A percentile compares a stretch with the other conserved stretches of the same genome.
Evolutionary conservation across 2,888 invertebrate species (phyloP).

Genomic region (Drosophila kuntzei): DNA sequence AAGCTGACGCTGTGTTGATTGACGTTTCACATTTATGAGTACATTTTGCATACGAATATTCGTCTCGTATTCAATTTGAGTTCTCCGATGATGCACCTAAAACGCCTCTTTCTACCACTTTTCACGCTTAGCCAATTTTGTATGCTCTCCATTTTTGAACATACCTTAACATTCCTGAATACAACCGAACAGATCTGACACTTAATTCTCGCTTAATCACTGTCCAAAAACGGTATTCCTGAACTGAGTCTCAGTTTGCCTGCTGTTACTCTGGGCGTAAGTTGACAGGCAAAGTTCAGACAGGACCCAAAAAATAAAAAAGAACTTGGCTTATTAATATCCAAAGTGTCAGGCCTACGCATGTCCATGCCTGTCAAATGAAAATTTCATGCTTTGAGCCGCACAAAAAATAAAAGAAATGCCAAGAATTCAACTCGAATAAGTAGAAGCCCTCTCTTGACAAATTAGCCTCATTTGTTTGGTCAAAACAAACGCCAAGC

Average conservation of each 20-base stretch:
- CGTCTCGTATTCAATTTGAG: conserved; percentile 17
- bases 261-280: conserved; percentile 66
- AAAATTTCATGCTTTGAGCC: conserved; percentile 67
- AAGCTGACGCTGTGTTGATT: conserved; percentile 78
- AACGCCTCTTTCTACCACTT: conserved; percentile 42
- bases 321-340: conserved; percentile 71
- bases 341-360: conserved; percentile 45
- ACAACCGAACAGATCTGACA: conserved; percentile 44
- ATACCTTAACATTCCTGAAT: conserved; percentile 14
- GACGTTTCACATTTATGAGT: conserved; percentile 62
- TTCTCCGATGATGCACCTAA: conserved; percentile 18
- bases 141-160: neutral
- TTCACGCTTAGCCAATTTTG: conserved; percentile 48
- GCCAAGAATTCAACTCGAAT: conserved; percentile 34
- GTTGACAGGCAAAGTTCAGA: conserved; percentile 68
- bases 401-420: conserved; percentile 27
- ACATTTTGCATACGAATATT: conserved; percentile 14
- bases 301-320: conserved; percentile 25
- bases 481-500: conserved; percentile 82
- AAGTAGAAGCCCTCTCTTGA: conserved; percentile 67
- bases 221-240: conserved; percentile 69
- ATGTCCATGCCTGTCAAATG: conserved; percentile 73
- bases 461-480: conserved; percentile 85
- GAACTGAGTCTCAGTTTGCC: conserved; percentile 34
- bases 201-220: conserved; percentile 81